Evolutionary conservation across 2,113 vertebrate species (phyloP).

Genomic region (Donacobius atricapilla): DNA sequence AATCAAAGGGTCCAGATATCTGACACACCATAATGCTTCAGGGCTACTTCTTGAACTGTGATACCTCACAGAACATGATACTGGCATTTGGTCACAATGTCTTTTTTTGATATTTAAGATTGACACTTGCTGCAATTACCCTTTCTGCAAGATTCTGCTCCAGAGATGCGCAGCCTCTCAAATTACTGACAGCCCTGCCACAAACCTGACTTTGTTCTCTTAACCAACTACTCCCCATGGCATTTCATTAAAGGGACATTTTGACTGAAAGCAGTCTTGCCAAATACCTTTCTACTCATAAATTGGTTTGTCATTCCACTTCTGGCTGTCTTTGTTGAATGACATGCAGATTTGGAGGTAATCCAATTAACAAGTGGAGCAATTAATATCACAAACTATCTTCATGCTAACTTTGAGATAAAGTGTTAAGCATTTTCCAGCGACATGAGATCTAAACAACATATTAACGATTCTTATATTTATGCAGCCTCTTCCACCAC

Average conservation of each 20-base stretch:
- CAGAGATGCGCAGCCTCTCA: conserved; percentile 58
- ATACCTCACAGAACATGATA: conserved; percentile 44
- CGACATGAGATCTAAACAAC: background rate
- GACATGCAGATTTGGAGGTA: conserved; percentile 21
- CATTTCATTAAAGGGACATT: conserved; percentile 68
- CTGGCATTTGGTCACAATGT: conserved; percentile 54
- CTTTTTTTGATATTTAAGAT: conserved; percentile 61
- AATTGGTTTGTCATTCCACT: conserved; percentile 47
- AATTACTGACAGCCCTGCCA: conserved; percentile 66
- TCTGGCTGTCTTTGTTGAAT: conserved; percentile 25
- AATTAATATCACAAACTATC: conserved; percentile 5
- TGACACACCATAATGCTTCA: conserved; percentile 23
- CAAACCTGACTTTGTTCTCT: conserved; percentile 75
- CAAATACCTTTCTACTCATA: conserved; percentile 61
- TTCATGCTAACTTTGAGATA: conserved; percentile 1
- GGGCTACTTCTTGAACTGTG: conserved; percentile 57
- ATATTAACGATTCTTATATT: background rate
- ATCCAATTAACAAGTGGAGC: conserved; percentile 19
- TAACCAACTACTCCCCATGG: conserved; percentile 64
- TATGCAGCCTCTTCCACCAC: background rate
- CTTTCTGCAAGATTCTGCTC: conserved; percentile 65
- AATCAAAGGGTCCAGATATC: conserved; percentile 48
- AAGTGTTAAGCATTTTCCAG: background rate
- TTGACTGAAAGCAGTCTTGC: conserved; percentile 60
- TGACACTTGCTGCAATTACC: conserved; percentile 67